phyloP scores from a whole-genome alignment of 2,888 invertebrate genomes.

The Meiosimyza decipiens region DNA sequence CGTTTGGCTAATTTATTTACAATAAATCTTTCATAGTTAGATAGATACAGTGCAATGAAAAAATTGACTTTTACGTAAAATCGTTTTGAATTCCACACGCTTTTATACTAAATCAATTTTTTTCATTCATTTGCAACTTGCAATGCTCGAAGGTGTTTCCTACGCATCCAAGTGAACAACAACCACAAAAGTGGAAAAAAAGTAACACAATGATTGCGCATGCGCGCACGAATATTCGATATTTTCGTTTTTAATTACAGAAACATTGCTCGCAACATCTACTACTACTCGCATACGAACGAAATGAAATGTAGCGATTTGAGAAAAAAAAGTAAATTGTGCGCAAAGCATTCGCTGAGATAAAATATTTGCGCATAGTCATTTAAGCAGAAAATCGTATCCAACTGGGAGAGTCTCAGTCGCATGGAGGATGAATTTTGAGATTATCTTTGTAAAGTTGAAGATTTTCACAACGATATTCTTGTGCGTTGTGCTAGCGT shows the following conservation, averaged over 20 bases:
- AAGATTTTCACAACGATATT: too few species aligned
- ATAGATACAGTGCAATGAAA: neutral
- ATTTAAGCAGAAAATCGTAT: slow-evolving; percentile 11
- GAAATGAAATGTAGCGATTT: neutral
- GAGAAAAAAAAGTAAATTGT: neutral
- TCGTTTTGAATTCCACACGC: neutral
- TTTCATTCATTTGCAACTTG: neutral
- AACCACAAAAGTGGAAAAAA: neutral
- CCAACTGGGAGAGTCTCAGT: neutral
- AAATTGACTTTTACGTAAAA: neutral
- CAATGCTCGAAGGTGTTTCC: slow-evolving; percentile 8
- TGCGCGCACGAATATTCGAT: slow-evolving; percentile 27
- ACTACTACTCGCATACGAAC: neutral
- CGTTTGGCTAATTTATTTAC: slow-evolving; percentile 44
- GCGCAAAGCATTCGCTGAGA: neutral
- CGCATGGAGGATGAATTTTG: neutral
- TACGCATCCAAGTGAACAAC: neutral
- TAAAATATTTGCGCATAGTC: neutral
- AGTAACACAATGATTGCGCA: neutral
- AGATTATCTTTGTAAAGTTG: too few species aligned
- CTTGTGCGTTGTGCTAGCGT: too few species aligned
- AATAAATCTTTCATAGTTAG: slow-evolving; percentile 44
- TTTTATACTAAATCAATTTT: slow-evolving; percentile 26
- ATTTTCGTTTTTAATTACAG: slow-evolving; percentile 29
- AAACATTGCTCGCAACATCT: neutral